These are phyloP conservation scores for Eublepharis macularius DNA, from an alignment of 2,113 vertebrate species.

Conservation along the genomic window DNA sequence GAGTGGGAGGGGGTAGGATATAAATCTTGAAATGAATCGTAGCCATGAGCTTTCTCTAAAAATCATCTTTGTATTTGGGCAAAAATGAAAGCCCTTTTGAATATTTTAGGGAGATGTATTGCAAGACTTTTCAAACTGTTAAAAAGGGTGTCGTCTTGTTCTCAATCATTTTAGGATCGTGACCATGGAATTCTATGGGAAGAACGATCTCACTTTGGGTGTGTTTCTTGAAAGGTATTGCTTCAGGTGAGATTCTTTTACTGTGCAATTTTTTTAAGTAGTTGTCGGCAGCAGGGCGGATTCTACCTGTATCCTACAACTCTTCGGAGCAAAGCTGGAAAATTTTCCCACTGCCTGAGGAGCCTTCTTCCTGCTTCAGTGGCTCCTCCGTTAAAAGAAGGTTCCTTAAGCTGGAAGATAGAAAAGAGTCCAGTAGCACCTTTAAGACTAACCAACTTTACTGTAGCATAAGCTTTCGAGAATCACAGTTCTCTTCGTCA, in stretches of 20 bases:
- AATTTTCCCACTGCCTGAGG: too few species aligned
- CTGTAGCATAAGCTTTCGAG: too few species aligned
- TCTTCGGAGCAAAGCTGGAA: too few species aligned
- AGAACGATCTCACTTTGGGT: slow-evolving; percentile 96
- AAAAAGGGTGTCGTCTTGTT: neutral
- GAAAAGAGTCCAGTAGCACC: too few species aligned
- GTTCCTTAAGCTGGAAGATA: too few species aligned
- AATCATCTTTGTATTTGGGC: neutral
- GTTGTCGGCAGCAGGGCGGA: neutral
- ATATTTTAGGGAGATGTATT: neutral
- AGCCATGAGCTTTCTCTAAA: neutral
- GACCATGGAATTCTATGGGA: slow-evolving; percentile 98
- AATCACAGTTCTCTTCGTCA: too few species aligned
- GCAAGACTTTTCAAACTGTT: neutral
- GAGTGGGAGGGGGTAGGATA: too few species aligned
- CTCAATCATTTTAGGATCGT: slow-evolving; percentile 86
- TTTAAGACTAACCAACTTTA: too few species aligned
- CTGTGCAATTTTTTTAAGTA: neutral
- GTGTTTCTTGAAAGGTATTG: slow-evolving; percentile 97
- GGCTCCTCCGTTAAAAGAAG: too few species aligned
- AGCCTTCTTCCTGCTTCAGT: too few species aligned
- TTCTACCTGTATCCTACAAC: too few species aligned
- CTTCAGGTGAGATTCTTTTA: slow-evolving; percentile 85
- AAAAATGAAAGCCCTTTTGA: neutral
- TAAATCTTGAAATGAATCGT: too few species aligned